These are phyloP conservation scores for Bufo gargarizans DNA, from an alignment of 2,113 vertebrate species.

Conservation along the genomic window DNA sequence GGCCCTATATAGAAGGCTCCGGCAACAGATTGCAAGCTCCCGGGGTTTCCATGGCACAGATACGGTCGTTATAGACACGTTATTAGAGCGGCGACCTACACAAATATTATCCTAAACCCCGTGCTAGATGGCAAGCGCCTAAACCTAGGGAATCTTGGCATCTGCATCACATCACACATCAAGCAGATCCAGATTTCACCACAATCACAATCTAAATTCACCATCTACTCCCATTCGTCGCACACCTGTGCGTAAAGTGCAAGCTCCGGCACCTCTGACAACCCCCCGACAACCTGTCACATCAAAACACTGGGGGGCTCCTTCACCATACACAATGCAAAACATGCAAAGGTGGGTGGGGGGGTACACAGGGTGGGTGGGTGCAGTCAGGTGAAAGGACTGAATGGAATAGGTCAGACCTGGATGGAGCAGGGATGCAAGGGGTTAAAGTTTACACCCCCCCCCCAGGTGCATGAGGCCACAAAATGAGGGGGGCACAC, in stretches of 20 bases:
- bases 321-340: background rate
- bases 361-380: background rate
- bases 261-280: background rate
- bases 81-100: background rate
- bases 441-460: background rate
- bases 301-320: background rate
- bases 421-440: background rate
- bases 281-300: background rate
- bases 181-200: too few species aligned
- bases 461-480: background rate
- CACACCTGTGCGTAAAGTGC: background rate
- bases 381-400: conserved; percentile 3
- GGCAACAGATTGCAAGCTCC: background rate
- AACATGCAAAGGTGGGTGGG: background rate
- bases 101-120: too few species aligned
- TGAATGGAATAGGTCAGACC: background rate
- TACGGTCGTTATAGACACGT: background rate
- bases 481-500: background rate
- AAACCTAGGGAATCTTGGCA: background rate
- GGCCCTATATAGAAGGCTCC: background rate
- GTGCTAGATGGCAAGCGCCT: background rate
- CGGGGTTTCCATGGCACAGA: background rate
- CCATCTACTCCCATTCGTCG: background rate
- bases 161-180: too few species aligned
- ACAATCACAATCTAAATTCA: too few species aligned